These are phyloP conservation scores for Cathartes aura DNA, from an alignment of 2,113 vertebrate species.

Conservation along the genomic window DNA sequence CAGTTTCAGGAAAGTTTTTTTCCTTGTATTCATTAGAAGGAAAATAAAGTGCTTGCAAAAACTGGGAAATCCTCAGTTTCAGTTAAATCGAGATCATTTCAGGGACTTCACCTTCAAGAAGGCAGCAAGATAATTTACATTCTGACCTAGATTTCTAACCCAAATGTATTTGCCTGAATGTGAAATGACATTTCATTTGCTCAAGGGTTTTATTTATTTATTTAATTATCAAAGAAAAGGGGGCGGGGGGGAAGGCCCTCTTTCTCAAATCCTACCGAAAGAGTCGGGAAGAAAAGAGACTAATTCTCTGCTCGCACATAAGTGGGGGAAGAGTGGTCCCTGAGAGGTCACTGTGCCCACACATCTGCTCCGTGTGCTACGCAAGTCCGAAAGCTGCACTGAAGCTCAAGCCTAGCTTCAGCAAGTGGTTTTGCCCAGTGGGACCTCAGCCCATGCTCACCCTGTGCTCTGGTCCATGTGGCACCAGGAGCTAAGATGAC, in stretches of 20 bases:
- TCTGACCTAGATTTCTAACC: conserved; percentile 72
- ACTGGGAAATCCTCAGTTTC: conserved; percentile 60
- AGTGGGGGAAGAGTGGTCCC: neutral
- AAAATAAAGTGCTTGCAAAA: conserved; percentile 67
- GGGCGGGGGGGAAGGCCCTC: neutral
- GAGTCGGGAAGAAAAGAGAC: neutral
- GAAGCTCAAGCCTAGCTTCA: neutral
- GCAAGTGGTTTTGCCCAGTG: neutral
- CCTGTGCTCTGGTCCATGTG: neutral
- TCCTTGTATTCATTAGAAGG: conserved; percentile 48
- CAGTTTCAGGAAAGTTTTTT: conserved; percentile 34
- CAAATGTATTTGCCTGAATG: conserved; percentile 66
- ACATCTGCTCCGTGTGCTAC: fast-evolving
- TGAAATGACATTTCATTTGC: conserved; percentile 69
- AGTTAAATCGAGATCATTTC: conserved; percentile 59
- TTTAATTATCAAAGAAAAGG: conserved; percentile 28
- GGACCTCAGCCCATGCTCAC: neutral
- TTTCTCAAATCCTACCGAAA: neutral
- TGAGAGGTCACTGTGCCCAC: neutral
- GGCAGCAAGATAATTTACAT: conserved; percentile 64
- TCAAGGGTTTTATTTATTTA: conserved; percentile 60
- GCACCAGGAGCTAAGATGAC: neutral
- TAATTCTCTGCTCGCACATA: neutral
- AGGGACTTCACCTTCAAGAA: conserved; percentile 67
- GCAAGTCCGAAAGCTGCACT: neutral